These are phyloP conservation scores for Oryctes rhinoceros DNA, from an alignment of 1,140 invertebrate genomes.

Conservation along the genomic window DNA sequence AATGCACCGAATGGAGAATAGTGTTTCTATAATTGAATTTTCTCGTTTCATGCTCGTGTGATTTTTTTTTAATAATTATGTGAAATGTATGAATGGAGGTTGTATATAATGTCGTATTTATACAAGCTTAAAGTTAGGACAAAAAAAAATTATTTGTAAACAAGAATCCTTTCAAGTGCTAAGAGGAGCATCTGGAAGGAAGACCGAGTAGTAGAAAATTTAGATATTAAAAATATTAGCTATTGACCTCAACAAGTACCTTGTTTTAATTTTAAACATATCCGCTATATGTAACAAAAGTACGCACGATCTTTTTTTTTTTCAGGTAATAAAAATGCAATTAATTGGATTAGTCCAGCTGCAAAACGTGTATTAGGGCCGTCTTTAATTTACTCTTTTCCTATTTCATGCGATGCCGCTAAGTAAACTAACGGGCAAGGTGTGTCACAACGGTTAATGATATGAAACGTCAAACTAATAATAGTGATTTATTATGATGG, in stretches of 20 bases:
- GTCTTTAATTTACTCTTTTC: slow-evolving; percentile 35
- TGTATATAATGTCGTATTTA: neutral
- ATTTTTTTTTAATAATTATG: slow-evolving; percentile 19
- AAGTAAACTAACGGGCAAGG: slow-evolving; percentile 14
- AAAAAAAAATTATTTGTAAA: too few relatives aligned
- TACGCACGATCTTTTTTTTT: neutral
- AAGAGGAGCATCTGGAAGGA: too few relatives aligned
- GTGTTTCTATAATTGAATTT: neutral
- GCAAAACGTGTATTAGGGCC: neutral
- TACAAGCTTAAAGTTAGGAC: too few relatives aligned
- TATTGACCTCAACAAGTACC: neutral
- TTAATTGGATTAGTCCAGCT: slow-evolving; percentile 32
- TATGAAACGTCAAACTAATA: slow-evolving; percentile 32
- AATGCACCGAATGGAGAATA: neutral
- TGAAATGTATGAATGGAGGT: neutral
- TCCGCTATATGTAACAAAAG: too few relatives aligned
- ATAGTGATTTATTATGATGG: slow-evolving; percentile 32
- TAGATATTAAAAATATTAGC: too few relatives aligned
- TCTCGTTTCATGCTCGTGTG: neutral
- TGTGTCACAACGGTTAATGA: slow-evolving; percentile 28
- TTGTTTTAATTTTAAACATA: neutral
- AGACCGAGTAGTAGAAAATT: too few relatives aligned
- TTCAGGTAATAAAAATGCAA: neutral
- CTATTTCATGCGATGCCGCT: slow-evolving; percentile 21
- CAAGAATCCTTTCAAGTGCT: too few relatives aligned